Evolutionary conservation across 2,888 invertebrate genomes (phyloP).

Genomic region (Epistrophella euchroma): DNA sequence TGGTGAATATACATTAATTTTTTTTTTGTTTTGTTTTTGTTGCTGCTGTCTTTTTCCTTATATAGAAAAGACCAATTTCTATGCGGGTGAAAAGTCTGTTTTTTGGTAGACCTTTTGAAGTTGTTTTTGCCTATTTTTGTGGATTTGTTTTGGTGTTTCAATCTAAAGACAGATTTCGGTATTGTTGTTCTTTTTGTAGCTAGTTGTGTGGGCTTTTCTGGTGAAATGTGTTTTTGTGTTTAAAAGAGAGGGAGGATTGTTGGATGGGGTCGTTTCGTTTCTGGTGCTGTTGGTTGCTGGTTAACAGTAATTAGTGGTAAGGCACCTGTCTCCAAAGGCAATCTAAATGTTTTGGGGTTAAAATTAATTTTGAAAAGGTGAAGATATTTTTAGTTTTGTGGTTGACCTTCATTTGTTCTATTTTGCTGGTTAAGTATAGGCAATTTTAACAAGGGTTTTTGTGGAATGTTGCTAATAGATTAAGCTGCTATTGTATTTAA

Average conservation of each 20-base stretch:
- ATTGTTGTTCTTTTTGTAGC: slow-evolving; percentile 15
- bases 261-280: neutral
- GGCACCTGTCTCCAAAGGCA: slow-evolving; percentile 34
- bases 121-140: slow-evolving; percentile 21
- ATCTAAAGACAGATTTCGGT: slow-evolving; percentile 31
- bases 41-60: slow-evolving; percentile 1
- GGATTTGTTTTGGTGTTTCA: slow-evolving; percentile 47
- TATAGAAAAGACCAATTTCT: slow-evolving; percentile 30
- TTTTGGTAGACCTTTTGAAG: slow-evolving; percentile 34
- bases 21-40: slow-evolving; percentile 20
- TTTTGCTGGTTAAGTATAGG: slow-evolving; percentile 9
- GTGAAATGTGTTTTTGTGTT: slow-evolving; percentile 34
- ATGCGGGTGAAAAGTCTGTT: slow-evolving; percentile 54
- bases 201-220: slow-evolving; percentile 15
- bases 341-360: slow-evolving; percentile 35
- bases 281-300: slow-evolving; percentile 25
- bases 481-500: neutral
- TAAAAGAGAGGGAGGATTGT: neutral
- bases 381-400: slow-evolving; percentile 40
- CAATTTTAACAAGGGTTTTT: neutral
- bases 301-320: slow-evolving; percentile 42
- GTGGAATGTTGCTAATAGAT: neutral
- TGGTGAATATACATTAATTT: slow-evolving; percentile 50
- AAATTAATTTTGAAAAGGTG: slow-evolving; percentile 32
- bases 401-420: slow-evolving; percentile 43